A percentile compares a stretch with the other conserved stretches of the same genome.
phyloP scores from a whole-genome alignment of 53 echinoderm and acorn worm genomes.

The Arbacia lixula region DNA sequence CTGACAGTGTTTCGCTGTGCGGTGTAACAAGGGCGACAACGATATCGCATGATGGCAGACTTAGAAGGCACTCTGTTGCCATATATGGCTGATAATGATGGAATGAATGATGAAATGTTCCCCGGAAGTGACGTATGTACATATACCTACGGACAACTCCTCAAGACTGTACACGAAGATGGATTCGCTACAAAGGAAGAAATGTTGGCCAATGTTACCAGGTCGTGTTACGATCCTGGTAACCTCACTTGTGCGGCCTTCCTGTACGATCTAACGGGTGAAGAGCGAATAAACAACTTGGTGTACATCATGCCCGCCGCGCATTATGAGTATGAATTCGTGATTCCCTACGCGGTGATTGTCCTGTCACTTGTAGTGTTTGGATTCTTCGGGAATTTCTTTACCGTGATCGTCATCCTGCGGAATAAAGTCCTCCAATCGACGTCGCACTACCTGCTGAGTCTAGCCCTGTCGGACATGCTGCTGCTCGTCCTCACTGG shows the following conservation, averaged over 20 bases:
- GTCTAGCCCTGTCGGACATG: conserved; percentile 91
- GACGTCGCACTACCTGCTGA: conserved; percentile 88
- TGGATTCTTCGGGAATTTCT: conserved; percentile 85
- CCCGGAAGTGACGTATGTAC: not conserved
- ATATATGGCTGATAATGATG: no score
- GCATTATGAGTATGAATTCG: conserved; percentile 58
- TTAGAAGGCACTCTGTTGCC: no score
- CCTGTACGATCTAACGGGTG: conserved; percentile 33
- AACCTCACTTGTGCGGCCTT: conserved; percentile 52
- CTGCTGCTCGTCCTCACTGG: conserved; percentile 84
- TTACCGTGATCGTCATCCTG: conserved; percentile 88
- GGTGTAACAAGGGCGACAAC: no score
- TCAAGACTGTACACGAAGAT: not conserved
- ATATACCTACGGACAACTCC: not conserved
- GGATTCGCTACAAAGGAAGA: not conserved
- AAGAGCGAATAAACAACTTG: conserved; percentile 22
- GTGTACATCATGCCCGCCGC: conserved; percentile 50
- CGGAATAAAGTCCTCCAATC: conserved; percentile 87
- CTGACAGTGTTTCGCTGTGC: no score
- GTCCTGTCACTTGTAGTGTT: conserved; percentile 63
- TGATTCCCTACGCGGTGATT: conserved; percentile 77
- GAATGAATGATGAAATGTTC: no score
- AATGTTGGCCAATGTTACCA: not conserved
- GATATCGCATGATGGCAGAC: no score
- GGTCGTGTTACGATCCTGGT: not conserved